These are phyloP conservation scores for Clarias macrocephalus DNA, from an alignment of 2,113 vertebrate genomes.

Conservation along the genomic window DNA sequence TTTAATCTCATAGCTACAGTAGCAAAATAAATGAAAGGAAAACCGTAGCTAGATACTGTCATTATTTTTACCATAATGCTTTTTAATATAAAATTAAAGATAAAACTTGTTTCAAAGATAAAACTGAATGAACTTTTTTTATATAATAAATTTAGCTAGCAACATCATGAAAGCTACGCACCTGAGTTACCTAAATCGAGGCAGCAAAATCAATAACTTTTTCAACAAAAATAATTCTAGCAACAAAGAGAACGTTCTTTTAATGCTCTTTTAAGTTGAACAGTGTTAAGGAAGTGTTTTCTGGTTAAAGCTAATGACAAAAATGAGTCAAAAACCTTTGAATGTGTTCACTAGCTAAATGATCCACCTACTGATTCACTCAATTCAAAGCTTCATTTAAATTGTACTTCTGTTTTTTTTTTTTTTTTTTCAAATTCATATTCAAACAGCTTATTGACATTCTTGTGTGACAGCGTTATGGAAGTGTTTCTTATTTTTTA, in stretches of 20 bases:
- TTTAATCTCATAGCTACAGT: background rate
- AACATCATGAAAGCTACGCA: background rate
- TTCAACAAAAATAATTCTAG: background rate
- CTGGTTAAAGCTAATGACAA: background rate
- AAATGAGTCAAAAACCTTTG: background rate
- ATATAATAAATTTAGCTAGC: background rate
- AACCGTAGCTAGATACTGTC: background rate
- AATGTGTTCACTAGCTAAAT: background rate
- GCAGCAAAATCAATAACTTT: background rate
- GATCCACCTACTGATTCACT: background rate
- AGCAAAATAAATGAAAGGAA: background rate
- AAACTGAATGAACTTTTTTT: too few relatives aligned
- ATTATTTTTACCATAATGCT: too few relatives aligned
- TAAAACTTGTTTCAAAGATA: too few relatives aligned
- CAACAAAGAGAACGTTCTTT: fast-evolving
- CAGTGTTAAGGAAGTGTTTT: background rate
- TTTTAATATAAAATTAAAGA: too few relatives aligned
- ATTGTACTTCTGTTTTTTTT: background rate
- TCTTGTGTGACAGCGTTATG: background rate
- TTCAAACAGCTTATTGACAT: background rate
- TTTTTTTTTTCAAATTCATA: background rate
- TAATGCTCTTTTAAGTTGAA: background rate
- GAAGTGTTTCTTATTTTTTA: conserved; percentile 5
- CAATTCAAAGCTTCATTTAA: background rate
- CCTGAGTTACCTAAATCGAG: background rate